Evolutionary conservation across 1,140 invertebrate species (phyloP).

Genomic region (Acyrthosiphon pisum): DNA sequence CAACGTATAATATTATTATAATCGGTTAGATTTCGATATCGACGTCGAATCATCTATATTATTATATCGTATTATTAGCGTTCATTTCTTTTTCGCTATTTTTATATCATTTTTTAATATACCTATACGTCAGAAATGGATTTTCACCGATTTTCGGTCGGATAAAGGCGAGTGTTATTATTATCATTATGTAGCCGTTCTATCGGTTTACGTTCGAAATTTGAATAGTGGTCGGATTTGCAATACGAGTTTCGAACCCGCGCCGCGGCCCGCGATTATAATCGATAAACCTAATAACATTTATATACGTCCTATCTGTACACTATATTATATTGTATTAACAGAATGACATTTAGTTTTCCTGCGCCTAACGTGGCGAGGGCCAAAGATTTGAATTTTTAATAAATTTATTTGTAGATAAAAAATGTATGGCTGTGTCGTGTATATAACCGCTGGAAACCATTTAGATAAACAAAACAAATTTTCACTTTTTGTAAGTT

Average conservation of each 20-base stretch:
- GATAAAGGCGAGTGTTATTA: neutral
- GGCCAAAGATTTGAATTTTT: no score
- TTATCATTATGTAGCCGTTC: neutral
- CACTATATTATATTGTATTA: neutral
- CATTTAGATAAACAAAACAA: no score
- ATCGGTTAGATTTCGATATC: neutral
- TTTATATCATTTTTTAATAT: neutral
- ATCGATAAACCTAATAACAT: neutral
- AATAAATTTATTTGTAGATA: no score
- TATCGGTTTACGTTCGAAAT: neutral
- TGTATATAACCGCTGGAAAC: no score
- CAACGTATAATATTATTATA: neutral
- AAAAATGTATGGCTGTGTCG: no score
- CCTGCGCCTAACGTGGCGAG: no score
- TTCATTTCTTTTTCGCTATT: neutral
- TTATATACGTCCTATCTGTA: no score
- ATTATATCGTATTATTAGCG: neutral
- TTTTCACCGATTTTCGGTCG: slow-evolving; percentile 2
- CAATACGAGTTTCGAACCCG: slow-evolving; percentile 2
- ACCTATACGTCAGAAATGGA: neutral
- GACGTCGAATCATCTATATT: neutral
- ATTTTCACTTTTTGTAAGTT: no score
- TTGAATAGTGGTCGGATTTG: neutral
- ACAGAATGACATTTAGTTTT: no score
- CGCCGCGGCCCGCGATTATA: neutral